Evolutionary conservation across 2,797 vertebrate species (phyloP), one percentile per base, ranked within the genome.

Genomic region (Apogon hyalosoma): DNA sequence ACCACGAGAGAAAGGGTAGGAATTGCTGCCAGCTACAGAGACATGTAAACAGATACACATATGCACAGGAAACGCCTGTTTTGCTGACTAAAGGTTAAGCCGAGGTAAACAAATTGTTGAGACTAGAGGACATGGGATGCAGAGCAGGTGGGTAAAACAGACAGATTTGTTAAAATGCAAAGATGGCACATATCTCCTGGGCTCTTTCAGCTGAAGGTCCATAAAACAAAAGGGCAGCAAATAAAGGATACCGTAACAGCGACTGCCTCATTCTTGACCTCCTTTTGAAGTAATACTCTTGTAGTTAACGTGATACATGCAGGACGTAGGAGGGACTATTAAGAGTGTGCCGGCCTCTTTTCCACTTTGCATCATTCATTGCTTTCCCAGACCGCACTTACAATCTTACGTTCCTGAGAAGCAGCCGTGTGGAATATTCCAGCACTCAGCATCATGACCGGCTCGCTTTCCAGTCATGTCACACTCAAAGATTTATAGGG

Each of bases 351-450:
- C 19, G 5, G 40, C 74, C 79, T 77, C 72, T 76, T 87, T 80
- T 63, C 18, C 63, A 47, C 77, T 82, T 56, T 86, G 80, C 79
- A 87, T 89, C 83, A 85, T 89, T 90, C 82, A 85, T 87, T 8
- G 39, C 24, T 24, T 57, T 65, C 16, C 45, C 58, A 7, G 0
- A 43, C 60, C 24, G 14, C 31, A 33, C 31, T 6, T 33, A 33
- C 31, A 8, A 31, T 16, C 51, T 51, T 39, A 33, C 13, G 54
- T 63, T 41, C 53, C 33, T 12, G 61, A 63, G 52, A 72, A 63
- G 48, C 43, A 36, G 47, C 51, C 38, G 39, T 4, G 63, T 73
- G 69, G 79, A 79, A 78, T 67, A 70, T 82, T 77, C 60, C 67
- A 77, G 80, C 82, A 73, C 78, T 83, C 82, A 70, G 78, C 82